phyloP scores from a whole-genome alignment of 2,888 invertebrate genomes.

The Venustoraphidia nigricollis region DNA sequence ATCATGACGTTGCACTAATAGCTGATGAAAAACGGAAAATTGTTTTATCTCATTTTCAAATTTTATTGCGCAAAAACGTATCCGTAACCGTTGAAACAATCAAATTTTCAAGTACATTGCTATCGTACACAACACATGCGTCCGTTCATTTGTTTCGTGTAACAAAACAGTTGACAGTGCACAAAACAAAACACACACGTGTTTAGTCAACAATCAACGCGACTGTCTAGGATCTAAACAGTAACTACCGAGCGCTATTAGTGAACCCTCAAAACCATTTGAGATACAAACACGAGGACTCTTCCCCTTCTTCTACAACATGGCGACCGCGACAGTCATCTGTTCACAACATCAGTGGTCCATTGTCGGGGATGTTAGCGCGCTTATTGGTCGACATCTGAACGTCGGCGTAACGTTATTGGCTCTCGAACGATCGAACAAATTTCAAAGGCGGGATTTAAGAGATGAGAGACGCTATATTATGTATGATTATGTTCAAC shows the following conservation, averaged over 20 bases:
- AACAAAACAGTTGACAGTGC: not conserved
- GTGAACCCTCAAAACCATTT: no score
- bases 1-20: conserved; percentile 17
- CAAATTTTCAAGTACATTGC: not conserved
- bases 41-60: no score
- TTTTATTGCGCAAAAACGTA: not conserved
- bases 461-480: not conserved
- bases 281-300: conserved; percentile 1
- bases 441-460: not conserved
- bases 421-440: not conserved
- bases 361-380: conserved; percentile 8
- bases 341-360: conserved; percentile 14
- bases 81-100: not conserved
- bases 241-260: no score
- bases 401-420: not conserved
- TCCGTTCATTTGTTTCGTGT: not conserved
- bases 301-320: conserved; percentile 12
- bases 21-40: not conserved
- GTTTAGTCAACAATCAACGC: no score
- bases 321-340: conserved; percentile 14
- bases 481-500: not conserved
- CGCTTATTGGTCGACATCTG: not conserved
- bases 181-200: no score
- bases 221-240: no score
- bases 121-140: not conserved